Conservation (phyloP, 1,140 invertebrate genomes). For the Stegodyphus dumicola region DNA sequence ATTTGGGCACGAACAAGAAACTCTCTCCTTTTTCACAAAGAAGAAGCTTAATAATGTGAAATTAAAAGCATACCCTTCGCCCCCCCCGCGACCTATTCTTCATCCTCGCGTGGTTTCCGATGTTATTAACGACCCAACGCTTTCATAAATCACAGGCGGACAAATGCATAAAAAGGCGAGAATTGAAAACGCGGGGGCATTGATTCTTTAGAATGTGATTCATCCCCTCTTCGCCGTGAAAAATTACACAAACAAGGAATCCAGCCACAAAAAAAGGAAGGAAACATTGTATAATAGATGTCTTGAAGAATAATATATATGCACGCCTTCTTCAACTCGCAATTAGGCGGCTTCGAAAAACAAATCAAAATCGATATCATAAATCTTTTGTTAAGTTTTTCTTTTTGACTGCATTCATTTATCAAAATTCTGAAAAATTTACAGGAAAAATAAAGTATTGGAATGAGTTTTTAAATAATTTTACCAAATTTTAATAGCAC, state of each 20-base stretch:
- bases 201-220: slow-evolving; percentile 14
- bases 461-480: no score
- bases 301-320: no score
- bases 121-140: slow-evolving; percentile 39
- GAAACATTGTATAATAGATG: no score
- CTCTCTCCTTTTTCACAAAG: not conserved
- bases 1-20: not conserved
- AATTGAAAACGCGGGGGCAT: slow-evolving; percentile 22
- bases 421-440: no score
- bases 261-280: not conserved
- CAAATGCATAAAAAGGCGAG: slow-evolving; percentile 38
- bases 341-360: no score
- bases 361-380: no score
- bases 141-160: slow-evolving; percentile 28
- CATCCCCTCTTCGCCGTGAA: slow-evolving; percentile 10
- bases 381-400: no score
- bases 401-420: no score
- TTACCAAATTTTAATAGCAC: no score
- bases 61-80: slow-evolving; percentile 23
- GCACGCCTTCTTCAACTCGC: no score
- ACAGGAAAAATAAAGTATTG: no score
- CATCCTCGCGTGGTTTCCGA: slow-evolving; percentile 3
- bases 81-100: not conserved
- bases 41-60: not conserved
- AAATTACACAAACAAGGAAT: not conserved